Evolutionary conservation across 2,113 vertebrate species (phyloP).

Genomic region (Lethenteron reissneri): DNA sequence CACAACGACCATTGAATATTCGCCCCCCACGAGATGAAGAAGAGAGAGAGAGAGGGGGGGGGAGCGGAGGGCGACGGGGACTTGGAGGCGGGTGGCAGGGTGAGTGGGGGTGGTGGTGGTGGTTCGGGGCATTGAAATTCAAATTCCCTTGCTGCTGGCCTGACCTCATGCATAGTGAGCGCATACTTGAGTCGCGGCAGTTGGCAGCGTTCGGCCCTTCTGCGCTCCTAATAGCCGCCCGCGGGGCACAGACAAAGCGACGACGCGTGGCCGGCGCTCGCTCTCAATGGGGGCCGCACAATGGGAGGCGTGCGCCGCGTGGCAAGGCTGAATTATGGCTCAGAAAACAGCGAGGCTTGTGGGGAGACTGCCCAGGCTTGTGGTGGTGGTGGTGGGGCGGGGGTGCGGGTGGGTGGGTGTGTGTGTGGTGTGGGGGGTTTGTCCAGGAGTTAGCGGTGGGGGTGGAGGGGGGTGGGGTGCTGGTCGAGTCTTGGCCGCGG

Average conservation of each 20-base stretch:
- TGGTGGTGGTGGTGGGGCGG: neutral
- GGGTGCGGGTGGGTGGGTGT: neutral
- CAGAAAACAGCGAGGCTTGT: neutral
- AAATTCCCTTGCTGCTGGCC: constrained; percentile 4
- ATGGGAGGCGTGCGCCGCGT: constrained; percentile 4
- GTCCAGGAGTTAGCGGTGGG: no score
- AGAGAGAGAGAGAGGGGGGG: neutral
- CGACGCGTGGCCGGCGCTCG: constrained; percentile 3
- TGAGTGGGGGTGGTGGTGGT: neutral
- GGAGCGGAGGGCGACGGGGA: neutral
- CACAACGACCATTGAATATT: no score
- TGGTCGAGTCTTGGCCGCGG: no score
- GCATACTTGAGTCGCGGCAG: neutral
- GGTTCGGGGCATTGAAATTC: constrained; percentile 3
- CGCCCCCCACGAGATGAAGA: no score
- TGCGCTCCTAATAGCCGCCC: constrained; percentile 4
- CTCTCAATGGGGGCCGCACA: constrained; percentile 5
- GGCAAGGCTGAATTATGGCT: constrained; percentile 1
- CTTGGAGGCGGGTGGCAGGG: neutral
- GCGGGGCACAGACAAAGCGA: constrained; percentile 4
- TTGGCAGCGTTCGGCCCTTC: constrained; percentile 5
- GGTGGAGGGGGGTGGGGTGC: no score
- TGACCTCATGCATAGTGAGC: constrained; percentile 6
- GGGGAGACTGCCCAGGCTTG: neutral
- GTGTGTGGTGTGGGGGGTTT: no score